Percentiles rank a stretch among this genome's conserved stretches.
Conservation (phyloP, 2,888 invertebrate species). For the Itoplectis maculator region DNA sequence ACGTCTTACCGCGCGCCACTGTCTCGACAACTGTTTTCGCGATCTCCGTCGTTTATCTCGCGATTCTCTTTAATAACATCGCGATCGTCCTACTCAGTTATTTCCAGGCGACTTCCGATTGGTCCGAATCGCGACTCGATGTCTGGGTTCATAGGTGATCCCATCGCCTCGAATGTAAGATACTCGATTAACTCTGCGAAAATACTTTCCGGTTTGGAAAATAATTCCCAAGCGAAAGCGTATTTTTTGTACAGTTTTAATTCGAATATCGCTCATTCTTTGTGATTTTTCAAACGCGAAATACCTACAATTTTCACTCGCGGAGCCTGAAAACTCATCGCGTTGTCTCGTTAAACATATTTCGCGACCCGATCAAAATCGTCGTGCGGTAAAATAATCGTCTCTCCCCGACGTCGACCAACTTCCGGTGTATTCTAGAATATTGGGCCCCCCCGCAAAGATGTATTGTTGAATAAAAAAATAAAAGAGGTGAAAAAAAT, state of each 20-base stretch:
- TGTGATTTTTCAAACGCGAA: constrained; percentile 8
- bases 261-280: no score
- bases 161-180: constrained; percentile 10
- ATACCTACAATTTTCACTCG: not conserved
- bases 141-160: constrained; percentile 81
- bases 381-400: constrained; percentile 18
- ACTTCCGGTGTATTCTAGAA: constrained; percentile 55
- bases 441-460: constrained; percentile 76
- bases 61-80: not conserved
- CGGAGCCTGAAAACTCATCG: constrained; percentile 14
- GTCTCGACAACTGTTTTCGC: constrained; percentile 69
- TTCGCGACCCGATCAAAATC: not conserved
- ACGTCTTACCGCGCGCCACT: constrained; percentile 80
- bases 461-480: constrained; percentile 76
- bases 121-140: not conserved
- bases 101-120: constrained; percentile 40
- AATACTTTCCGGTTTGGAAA: no score
- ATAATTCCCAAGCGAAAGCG: not conserved
- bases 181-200: no score
- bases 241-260: no score
- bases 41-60: constrained; percentile 46
- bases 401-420: constrained; percentile 17
- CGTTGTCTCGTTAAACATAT: not conserved
- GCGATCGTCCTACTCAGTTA: constrained; percentile 13
- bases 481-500: constrained; percentile 74